Conservation (phyloP, 1,140 invertebrate species). For the Drosophila nikananu region DNA sequence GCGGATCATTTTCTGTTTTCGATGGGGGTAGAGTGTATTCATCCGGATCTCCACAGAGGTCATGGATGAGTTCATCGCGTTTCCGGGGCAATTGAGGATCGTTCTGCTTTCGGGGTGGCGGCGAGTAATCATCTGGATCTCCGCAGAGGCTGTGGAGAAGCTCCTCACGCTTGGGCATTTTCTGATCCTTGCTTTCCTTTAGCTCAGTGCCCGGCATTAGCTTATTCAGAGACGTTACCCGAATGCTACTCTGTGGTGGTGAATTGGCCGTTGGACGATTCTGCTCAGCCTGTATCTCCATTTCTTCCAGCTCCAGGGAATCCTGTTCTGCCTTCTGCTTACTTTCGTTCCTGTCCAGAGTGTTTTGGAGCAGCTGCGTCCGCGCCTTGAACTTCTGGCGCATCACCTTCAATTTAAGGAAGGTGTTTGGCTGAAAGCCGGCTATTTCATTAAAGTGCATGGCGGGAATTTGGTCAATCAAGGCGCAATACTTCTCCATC, state of each 20-base stretch:
- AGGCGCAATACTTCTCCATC: constrained; percentile 78
- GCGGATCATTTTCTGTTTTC: neutral
- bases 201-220: neutral
- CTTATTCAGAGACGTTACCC: neutral
- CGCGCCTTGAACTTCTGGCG: constrained; percentile 80
- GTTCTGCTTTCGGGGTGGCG: neutral
- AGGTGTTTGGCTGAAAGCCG: constrained; percentile 74
- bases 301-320: constrained; percentile 54
- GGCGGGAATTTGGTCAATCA: constrained; percentile 80
- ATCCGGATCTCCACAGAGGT: constrained; percentile 22
- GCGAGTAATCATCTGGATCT: constrained; percentile 1
- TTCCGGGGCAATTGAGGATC: neutral
- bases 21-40: neutral
- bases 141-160: neutral
- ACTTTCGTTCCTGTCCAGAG: constrained; percentile 50
- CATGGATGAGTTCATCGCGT: constrained; percentile 19
- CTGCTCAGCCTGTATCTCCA: constrained; percentile 50
- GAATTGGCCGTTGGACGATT: neutral
- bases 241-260: constrained; percentile 6
- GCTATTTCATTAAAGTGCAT: constrained; percentile 69
- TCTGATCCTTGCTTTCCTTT: constrained; percentile 8
- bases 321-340: constrained; percentile 28
- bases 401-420: constrained; percentile 77
- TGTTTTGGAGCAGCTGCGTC: constrained; percentile 64
- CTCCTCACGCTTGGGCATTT: neutral